Base-by-base conservation (phyloP, 2,888 invertebrate species). In the Monochamus alternatus region DNA sequence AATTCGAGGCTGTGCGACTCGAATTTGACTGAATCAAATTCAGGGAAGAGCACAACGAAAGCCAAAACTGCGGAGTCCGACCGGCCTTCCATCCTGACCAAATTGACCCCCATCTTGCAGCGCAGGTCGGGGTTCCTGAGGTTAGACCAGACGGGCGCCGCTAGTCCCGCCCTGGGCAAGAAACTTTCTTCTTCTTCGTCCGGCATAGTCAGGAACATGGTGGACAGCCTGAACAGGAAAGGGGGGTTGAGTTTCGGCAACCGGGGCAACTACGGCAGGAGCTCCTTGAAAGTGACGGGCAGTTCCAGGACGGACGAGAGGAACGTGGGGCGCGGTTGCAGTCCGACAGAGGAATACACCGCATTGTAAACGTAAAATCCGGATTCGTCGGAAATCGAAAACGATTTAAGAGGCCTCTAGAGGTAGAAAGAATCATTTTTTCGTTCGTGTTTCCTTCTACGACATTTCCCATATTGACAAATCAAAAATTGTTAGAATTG, bases 181-280 rank as follows among this genome's bases (percentile, higher is more conserved):
- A 77, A 71, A 62, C 62, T 80, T 55, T 43, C 47, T 2, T 22
- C 30, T 7, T 66, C 76, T 12, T 51, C 71, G 14, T 76, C 78
- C 4, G 77, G 80, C 3, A 76, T 89, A 14, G 89, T 89, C 10
- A 85, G 84, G 75, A 88, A 85, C 78, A 88, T 89, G 62, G 88
- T 89, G 62, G 88, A 89, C 59, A 87, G 85, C 64, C 82, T 89
- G 55, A 89, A 89, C 81, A 80, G 85, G 22, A 87, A 87, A 74
- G 88, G 88, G 30, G 84, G 81, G 14, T 78, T 86, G 31, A 84
- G 82, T 38, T 86, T 87, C 52, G 82, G 85, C 4, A 84, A 80
- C 59, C 81, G 88, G 30, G 80, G 81, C 38, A 80, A 84, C 14
- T 88, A 84, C 73, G 89, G 88, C 1, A 77, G 88, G 77, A 87